Conservation (phyloP, 2,113 vertebrate genomes). For the Holacanthus passer region DNA sequence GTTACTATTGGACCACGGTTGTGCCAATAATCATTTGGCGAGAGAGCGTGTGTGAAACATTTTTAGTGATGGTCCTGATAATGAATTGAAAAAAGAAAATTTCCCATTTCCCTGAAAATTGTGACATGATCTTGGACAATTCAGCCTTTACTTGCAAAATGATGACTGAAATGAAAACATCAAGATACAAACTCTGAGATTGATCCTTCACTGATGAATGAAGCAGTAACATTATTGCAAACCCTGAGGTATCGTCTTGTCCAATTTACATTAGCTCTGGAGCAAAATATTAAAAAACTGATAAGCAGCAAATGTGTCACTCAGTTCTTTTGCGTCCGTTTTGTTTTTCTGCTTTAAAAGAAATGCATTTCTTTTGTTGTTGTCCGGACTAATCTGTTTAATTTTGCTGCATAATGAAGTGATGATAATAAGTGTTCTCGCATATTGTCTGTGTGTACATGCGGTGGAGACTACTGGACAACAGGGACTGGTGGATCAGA, state of each 20-base stretch:
- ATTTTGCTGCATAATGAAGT: conserved; percentile 10
- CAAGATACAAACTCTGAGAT: not conserved
- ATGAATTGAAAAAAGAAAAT: not conserved
- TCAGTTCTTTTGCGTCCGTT: not conserved
- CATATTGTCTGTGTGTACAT: conserved; percentile 20
- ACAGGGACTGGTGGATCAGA: conserved; percentile 47
- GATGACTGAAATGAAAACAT: not conserved
- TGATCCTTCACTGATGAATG: not conserved
- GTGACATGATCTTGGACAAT: not conserved
- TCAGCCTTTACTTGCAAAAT: not conserved
- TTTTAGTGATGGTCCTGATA: not conserved
- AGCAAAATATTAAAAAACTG: not conserved
- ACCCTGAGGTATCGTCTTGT: not conserved
- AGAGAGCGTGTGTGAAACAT: not conserved
- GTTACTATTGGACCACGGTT: not conserved
- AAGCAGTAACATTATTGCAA: not conserved
- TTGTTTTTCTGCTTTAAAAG: not conserved
- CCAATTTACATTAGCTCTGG: not conserved
- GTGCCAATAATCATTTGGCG: not conserved
- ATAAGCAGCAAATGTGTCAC: not conserved
- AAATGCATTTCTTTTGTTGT: not conserved
- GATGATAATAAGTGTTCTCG: conserved; percentile 2
- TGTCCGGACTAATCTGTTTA: not conserved
- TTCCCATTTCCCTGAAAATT: not conserved
- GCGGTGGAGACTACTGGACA: conserved; percentile 14